A percentile compares a stretch with the other conserved stretches of the same genome.
phyloP scores from a whole-genome alignment of 2,113 vertebrate genomes.

The Cnemophilus loriae region DNA sequence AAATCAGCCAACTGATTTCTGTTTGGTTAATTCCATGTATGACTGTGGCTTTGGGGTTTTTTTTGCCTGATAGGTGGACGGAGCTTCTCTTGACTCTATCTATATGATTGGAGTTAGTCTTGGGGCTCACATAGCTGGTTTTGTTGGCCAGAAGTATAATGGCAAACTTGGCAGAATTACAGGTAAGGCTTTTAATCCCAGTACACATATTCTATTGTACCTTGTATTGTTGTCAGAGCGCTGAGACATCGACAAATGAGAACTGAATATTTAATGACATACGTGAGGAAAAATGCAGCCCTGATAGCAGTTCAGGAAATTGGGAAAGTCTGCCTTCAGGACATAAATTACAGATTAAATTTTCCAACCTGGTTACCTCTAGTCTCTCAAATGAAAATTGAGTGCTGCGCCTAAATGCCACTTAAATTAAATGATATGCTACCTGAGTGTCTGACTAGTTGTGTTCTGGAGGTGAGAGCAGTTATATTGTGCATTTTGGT shows the following conservation, averaged over 20 bases:
- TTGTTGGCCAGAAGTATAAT: conserved; percentile 84
- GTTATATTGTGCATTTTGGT: background rate
- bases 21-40: background rate
- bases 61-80: conserved; percentile 71
- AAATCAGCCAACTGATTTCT: background rate
- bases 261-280: background rate
- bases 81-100: conserved; percentile 80
- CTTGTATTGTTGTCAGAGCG: background rate
- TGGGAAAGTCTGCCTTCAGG: background rate
- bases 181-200: conserved; percentile 71
- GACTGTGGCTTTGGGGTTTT: background rate
- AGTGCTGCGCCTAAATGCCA: background rate
- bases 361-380: background rate
- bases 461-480: background rate
- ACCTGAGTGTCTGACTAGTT: background rate
- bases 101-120: conserved; percentile 91
- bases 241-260: background rate
- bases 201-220: background rate
- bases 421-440: background rate
- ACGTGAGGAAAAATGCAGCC: background rate
- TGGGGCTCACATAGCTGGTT: conserved; percentile 94
- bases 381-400: background rate
- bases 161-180: conserved; percentile 92
- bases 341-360: background rate
- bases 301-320: background rate